phyloP scores from a whole-genome alignment of 2,797 vertebrate genomes.

The Poecilia wingei region DNA sequence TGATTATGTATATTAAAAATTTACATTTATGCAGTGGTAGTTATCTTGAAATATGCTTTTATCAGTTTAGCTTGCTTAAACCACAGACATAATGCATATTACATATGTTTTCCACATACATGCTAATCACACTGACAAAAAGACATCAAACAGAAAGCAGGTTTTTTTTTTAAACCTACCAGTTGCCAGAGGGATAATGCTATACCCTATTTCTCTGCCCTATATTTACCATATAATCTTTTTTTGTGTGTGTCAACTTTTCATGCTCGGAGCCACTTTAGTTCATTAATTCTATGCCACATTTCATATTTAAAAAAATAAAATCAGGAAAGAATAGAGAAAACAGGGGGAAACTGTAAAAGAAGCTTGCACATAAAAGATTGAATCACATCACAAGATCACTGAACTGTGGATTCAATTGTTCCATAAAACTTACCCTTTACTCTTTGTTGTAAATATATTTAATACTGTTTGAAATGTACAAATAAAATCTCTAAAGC shows the following conservation, averaged over 20 bases:
- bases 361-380: not conserved
- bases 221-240: not conserved
- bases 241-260: not conserved
- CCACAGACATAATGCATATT: not conserved
- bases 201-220: not conserved
- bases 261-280: conserved; percentile 1
- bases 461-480: not conserved
- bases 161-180: not conserved
- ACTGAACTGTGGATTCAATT: not conserved
- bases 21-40: not conserved
- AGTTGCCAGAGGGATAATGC: not conserved
- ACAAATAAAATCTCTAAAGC: not conserved
- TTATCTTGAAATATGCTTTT: not conserved
- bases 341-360: not conserved
- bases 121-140: not conserved
- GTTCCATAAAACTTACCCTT: not conserved
- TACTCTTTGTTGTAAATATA: not conserved
- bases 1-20: not conserved
- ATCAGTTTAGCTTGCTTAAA: not conserved
- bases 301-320: not conserved
- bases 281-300: not conserved
- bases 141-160: not conserved
- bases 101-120: not conserved
- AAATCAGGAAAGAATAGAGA: not conserved
- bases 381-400: not conserved